Evolutionary conservation across 2,888 invertebrate species (phyloP).

Genomic region (Hydrotaea diabolus): DNA sequence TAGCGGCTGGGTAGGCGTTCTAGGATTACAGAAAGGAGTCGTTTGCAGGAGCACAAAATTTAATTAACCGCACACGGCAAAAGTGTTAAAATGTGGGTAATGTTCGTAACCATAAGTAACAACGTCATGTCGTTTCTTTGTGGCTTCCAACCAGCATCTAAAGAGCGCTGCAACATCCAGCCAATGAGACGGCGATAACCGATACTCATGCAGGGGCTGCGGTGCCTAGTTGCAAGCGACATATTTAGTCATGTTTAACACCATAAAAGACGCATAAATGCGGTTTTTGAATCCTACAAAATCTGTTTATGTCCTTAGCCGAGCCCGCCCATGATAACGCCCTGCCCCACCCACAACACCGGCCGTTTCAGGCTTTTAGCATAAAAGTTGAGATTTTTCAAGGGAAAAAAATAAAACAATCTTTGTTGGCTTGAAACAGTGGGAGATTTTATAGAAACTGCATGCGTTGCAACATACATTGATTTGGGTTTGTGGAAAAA

Average conservation of each 20-base stretch:
- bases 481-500: no score
- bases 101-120: constrained; percentile 39
- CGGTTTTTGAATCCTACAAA: constrained; percentile 41
- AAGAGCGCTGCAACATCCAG: neutral
- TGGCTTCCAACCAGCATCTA: constrained; percentile 2
- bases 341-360: neutral
- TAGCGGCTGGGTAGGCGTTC: neutral
- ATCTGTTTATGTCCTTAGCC: neutral
- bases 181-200: neutral
- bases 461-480: no score
- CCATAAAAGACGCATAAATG: constrained; percentile 40
- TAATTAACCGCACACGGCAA: constrained; percentile 61
- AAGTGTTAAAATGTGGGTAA: constrained; percentile 58
- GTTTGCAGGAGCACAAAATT: constrained; percentile 46
- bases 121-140: neutral
- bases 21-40: neutral
- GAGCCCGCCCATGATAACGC: neutral
- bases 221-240: constrained; percentile 19
- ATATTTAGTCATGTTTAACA: constrained; percentile 25
- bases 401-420: no score
- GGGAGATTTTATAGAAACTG: no score
- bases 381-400: constrained; percentile 22
- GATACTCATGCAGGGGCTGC: neutral
- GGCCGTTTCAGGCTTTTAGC: neutral
- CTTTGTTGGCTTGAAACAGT: no score